A percentile compares a stretch with the other conserved stretches of the same genome.
phyloP scores from a whole-genome alignment of 2,113 vertebrate species.

The Phasianus colchicus region DNA sequence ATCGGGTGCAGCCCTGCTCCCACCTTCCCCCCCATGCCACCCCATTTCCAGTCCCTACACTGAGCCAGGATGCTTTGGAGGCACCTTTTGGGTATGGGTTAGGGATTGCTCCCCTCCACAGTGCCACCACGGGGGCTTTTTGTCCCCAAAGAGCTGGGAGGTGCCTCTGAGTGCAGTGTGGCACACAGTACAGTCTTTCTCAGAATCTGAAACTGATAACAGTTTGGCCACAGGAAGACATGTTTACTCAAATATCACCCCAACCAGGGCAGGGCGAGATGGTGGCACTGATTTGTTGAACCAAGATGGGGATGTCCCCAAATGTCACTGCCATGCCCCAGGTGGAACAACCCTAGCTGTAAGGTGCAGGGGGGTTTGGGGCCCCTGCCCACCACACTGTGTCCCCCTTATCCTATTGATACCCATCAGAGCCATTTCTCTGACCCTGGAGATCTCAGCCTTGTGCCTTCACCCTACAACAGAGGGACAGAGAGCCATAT shows the following conservation, averaged over 20 bases:
- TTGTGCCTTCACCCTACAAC: background rate
- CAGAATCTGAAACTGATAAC: background rate
- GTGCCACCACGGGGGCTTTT: background rate
- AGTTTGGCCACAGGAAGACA: background rate
- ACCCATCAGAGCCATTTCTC: background rate
- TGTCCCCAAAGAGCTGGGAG: background rate
- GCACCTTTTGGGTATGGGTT: accelerated
- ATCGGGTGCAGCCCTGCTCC: background rate
- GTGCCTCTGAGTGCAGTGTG: accelerated
- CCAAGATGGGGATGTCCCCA: background rate
- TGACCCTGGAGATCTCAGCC: background rate
- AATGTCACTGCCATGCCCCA: accelerated
- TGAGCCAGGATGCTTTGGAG: background rate
- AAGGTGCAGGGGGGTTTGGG: background rate
- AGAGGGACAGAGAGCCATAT: background rate
- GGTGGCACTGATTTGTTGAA: background rate
- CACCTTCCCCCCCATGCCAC: background rate
- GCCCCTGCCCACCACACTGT: background rate
- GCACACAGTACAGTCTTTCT: background rate
- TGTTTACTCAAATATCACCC: accelerated
- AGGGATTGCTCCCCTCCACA: accelerated
- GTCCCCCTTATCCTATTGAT: background rate
- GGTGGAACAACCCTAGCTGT: accelerated
- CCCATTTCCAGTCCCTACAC: background rate
- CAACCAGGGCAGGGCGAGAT: background rate